Conservation (phyloP, 1,140 invertebrate genomes). For the Heliconius hermathena region DNA sequence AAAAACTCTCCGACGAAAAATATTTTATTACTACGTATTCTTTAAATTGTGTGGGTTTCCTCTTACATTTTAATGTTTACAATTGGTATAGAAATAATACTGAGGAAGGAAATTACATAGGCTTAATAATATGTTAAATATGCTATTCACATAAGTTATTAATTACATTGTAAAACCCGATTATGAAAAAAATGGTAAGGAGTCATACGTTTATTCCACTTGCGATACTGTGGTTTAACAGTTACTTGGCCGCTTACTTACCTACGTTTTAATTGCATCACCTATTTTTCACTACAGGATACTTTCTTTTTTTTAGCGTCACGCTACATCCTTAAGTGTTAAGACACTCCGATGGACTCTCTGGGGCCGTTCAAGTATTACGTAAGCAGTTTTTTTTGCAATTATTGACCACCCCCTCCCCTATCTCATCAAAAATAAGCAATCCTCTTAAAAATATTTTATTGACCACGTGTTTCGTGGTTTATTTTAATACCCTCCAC, state of each 20-base stretch:
- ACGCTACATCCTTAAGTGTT: too few species aligned
- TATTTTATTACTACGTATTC: background rate
- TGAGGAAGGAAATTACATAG: conserved; percentile 3
- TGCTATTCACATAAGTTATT: background rate
- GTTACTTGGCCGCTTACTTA: background rate
- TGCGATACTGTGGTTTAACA: background rate
- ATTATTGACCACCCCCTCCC: too few species aligned
- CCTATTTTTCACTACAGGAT: background rate
- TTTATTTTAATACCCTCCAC: too few species aligned
- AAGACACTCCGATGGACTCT: too few species aligned
- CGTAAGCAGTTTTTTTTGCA: too few species aligned
- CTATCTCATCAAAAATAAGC: too few species aligned
- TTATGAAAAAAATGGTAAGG: background rate
- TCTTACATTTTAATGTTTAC: background rate
- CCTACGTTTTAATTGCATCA: background rate
- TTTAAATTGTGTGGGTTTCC: background rate
- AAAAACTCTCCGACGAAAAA: too few species aligned
- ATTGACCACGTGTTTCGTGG: too few species aligned
- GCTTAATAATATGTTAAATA: background rate
- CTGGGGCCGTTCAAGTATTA: too few species aligned
- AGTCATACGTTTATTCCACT: background rate
- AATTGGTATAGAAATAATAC: background rate
- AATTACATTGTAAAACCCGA: background rate
- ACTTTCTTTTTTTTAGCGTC: too few species aligned
- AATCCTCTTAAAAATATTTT: too few species aligned